Conservation (phyloP, 2,113 vertebrate species). For the Cettia cetti region DNA sequence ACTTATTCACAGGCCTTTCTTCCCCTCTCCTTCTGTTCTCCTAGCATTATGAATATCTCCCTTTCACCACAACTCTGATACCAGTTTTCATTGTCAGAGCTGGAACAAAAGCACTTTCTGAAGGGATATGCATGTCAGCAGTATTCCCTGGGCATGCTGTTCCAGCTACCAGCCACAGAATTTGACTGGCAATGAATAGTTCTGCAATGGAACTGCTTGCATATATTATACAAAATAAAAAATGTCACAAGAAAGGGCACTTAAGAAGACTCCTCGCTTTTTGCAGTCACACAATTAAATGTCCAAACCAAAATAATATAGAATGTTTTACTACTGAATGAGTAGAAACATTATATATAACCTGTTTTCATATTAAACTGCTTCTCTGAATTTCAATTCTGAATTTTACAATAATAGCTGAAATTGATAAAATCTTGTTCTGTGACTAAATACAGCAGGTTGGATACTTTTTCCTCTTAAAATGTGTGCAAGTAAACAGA, state of each 20-base stretch:
- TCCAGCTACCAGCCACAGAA: not conserved
- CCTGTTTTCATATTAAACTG: not conserved
- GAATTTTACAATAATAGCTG: not conserved
- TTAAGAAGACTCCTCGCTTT: not conserved
- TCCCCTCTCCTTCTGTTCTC: not conserved
- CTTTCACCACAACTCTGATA: slow-evolving; percentile 8
- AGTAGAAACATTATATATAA: not conserved
- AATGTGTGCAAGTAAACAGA: not conserved
- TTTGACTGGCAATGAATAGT: not conserved
- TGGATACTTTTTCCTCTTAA: not conserved
- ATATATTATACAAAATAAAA: not conserved
- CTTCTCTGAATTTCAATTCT: not conserved
- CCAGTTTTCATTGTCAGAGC: slow-evolving; percentile 9
- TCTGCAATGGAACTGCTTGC: not conserved
- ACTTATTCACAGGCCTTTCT: not conserved
- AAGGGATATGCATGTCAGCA: not conserved
- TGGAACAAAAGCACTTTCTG: slow-evolving; percentile 29
- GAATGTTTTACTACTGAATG: not conserved
- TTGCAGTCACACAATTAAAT: not conserved
- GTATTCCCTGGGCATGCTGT: not conserved
- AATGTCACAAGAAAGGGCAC: not conserved
- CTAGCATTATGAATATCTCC: not conserved
- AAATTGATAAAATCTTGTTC: not conserved
- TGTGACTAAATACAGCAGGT: not conserved
- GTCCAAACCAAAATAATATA: not conserved